Evolutionary conservation across 2,113 vertebrate species (phyloP), one percentile per base, ranked within the genome.

Genomic region (Corythornis vintsioides): DNA sequence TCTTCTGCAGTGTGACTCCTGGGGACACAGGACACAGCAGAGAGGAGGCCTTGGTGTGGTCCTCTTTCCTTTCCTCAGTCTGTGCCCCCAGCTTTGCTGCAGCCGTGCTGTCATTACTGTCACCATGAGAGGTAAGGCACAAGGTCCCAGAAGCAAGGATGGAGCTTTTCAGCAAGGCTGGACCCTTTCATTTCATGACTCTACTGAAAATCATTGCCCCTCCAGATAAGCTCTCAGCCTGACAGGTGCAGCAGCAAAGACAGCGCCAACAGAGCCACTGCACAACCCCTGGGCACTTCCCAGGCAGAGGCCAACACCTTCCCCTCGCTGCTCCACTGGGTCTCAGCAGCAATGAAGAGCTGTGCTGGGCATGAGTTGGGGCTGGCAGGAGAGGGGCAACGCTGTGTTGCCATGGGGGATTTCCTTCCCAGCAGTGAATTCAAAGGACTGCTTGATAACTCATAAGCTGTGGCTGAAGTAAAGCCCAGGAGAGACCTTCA

Each of bases 161-260:
- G 6, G 22, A 24, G 61, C 50, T 20, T 50, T 65, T n/a, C 0
- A 3, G 10, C 2, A 1, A 56, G 40, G 55, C 18, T 6, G 6
- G 22, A 24, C 65, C 50, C 22, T 50, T 65, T n/a, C 33, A 18
- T 26, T 24, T 56, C 11, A 0, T 10, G 24, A 7, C 50, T 60
- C 38, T 9, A 2, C 21, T 21, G 22, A n/a, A 61, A 70, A 48
- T 35, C 4, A 71, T 24, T 25, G 21, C 22, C 15, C 9, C 33
- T 12, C 21, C 28, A 2, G 11, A 16, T 6, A 28, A 80, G 12
- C 13, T 28, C n/a, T 29, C 9, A 4, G 60, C 6, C 20, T 53
- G 55, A 40, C n/a, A 0, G 2, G 29, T 2, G 38, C 19, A 81
- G 73, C 52, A 8, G 43, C 0, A 0, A 40, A 8, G n/a, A 7